These are phyloP conservation scores for Notarius quadriscutis DNA, from an alignment of 2,113 vertebrate species.

Conservation along the genomic window DNA sequence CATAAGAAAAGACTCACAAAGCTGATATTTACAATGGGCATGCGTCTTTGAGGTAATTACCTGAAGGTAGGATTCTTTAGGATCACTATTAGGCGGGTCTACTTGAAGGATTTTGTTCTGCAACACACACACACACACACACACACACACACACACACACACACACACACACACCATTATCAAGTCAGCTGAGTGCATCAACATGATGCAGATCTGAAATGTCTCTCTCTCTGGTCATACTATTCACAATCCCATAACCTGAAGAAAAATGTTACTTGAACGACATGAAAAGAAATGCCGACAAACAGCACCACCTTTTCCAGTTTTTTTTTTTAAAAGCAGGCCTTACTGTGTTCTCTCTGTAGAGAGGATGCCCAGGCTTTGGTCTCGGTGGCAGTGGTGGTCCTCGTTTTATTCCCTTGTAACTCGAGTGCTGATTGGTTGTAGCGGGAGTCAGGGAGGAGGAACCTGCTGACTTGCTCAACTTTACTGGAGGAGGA, in stretches of 20 bases:
- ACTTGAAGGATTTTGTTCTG: constrained; percentile 19
- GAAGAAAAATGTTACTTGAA: neutral
- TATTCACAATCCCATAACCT: neutral
- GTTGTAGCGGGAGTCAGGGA: constrained; percentile 69
- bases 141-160: too few species aligned
- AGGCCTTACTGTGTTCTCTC: constrained; percentile 76
- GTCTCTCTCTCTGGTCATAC: neutral
- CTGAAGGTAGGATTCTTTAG: constrained; percentile 18
- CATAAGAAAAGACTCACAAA: neutral
- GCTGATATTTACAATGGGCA: neutral
- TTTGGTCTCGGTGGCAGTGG: constrained; percentile 90
- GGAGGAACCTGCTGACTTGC: constrained; percentile 57
- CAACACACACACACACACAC: constrained; percentile 4
- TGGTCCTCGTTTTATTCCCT: constrained; percentile 77
- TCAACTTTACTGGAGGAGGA: constrained; percentile 36
- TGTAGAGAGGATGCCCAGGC: constrained; percentile 88
- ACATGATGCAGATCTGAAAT: neutral
- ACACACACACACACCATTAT: neutral
- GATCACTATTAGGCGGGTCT: neutral
- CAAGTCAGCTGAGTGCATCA: too few species aligned
- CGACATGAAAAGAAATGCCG: neutral
- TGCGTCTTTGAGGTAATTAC: constrained; percentile 10
- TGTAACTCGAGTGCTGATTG: constrained; percentile 75
- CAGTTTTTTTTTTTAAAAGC: neutral
- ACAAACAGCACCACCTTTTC: neutral